Evolutionary conservation across 2,888 invertebrate genomes (phyloP), one percentile per base, ranked within the genome.

Genomic region (Leucophora obtusa): DNA sequence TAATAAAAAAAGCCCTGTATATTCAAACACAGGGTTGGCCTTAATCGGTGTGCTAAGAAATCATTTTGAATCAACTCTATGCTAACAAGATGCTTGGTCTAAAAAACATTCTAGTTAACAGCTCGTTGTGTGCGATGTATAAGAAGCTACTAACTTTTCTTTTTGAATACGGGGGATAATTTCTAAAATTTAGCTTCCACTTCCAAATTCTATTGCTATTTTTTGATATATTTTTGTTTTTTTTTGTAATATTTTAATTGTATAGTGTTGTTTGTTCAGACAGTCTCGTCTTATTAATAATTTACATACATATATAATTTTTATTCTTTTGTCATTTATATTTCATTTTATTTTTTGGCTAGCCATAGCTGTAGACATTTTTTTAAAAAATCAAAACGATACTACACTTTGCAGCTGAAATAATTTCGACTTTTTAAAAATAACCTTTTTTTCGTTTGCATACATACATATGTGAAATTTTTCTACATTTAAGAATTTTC

Each of bases 351-450:
- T 72, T 28, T 47, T 51, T 81, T 79, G 83, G 83, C 83, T 83
- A 83, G 83, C 83, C 83, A 65, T 60, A 54, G 65, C 59, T 81
- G 79, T 79, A 83, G 83, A 83, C 83, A 79, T 70, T 72, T 62
- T 51, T 70, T 59, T 28, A 33, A 63, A 63, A 28, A 18, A 21
- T 11, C 54, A 54, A 15, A 14, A 1, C 8, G 14, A 58, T 66
- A n/a, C n/a, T n/a, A n/a, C n/a, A 59, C 43, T 33, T 59, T 47
- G 43, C 15, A 15, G 51, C 28, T 65, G 53, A 51, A 51, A 63
- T 51, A 11, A 65, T 71, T 59, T 71, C 50, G n/a, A 9, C 28
- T 28, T n/a, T 50, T 76, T 77, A 82, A 79, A 82, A 72, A 74
- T 79, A 71, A 51, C 7, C 10, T 43, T 58, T 68, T 28, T 28